Conservation (phyloP, 2,113 vertebrate species). For the Procavia capensis region DNA sequence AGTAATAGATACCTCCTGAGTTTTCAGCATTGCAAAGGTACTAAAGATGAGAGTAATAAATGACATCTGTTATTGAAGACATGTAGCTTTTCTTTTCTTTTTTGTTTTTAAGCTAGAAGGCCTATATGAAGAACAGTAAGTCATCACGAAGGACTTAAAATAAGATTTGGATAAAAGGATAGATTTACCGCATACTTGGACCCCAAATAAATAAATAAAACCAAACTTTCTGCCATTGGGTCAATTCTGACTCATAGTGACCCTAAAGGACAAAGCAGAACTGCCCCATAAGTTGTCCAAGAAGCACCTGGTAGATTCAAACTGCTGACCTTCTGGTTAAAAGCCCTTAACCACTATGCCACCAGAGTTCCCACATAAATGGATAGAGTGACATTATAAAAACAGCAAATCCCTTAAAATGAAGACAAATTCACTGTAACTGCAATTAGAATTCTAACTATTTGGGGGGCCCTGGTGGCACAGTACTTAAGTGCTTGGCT, state of each 20-base stretch:
- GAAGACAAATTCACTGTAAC: not conserved
- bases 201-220: too few relatives aligned
- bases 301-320: too few relatives aligned
- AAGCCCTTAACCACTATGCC: too few relatives aligned
- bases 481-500: too few relatives aligned
- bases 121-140: not conserved
- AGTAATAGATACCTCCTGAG: not conserved
- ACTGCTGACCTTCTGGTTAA: too few relatives aligned
- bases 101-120: not conserved
- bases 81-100: not conserved
- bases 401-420: not conserved
- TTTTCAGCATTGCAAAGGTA: not conserved
- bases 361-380: not conserved
- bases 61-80: not conserved
- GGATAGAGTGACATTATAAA: not conserved
- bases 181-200: not conserved
- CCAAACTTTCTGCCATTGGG: too few relatives aligned
- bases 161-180: not conserved
- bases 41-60: conserved; percentile 19
- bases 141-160: not conserved
- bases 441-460: not conserved
- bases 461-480: not conserved
- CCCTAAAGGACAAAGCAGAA: too few relatives aligned
- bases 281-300: too few relatives aligned
- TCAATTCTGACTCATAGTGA: too few relatives aligned